Evolutionary conservation across 2,113 vertebrate species (phyloP), one percentile per base, ranked within the genome.

Genomic region (Aspidoscelis tigris): DNA sequence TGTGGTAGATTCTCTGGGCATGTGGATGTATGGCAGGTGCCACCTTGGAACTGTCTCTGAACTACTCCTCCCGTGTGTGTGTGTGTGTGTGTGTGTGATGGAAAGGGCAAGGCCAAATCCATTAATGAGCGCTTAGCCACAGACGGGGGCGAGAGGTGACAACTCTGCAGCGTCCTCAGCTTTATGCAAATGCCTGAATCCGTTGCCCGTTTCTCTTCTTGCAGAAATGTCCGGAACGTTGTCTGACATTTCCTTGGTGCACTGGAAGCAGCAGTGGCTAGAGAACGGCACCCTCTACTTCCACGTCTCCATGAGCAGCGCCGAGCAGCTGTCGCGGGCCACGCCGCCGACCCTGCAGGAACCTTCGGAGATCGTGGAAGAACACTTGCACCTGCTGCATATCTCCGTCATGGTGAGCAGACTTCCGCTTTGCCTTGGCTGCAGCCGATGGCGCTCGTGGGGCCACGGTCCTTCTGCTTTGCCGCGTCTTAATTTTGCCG

Each of bases 211-310:
- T 91, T 93, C 81, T 95, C 81, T 93, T 89, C 81, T 69, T 96
- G 78, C 95, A 99, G 99, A 99, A 95, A 99, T 99, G 98, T 98
- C 98, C 0, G 98, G 98, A 22, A 98, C 96, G 0, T 96, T 96
- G 9, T 96, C 97, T 5, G 98, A 99, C 83, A 98, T 99, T 83
- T 99, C 98, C 0, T 95, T 98, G 95, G 98, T 99, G 55, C 98
- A 99, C 92, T 99, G 99, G 99, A 98, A 98, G 90, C 98, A 99
- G 95, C 98, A 99, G 95, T 99, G 99, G 99, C 92, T 99, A 95
- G 98, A 99, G 93, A 99, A 99, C 0, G 98, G 98, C 79, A 99
- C 99, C 0, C 92, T 99, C 3, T 99, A 97, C 92, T 99, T 99
- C 94, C 99, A 99, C 0, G 98, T 99, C 65, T 99, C 98, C 83